phyloP scores from a whole-genome alignment of 2,113 vertebrate species.

The Hippoglossus stenolepis region DNA sequence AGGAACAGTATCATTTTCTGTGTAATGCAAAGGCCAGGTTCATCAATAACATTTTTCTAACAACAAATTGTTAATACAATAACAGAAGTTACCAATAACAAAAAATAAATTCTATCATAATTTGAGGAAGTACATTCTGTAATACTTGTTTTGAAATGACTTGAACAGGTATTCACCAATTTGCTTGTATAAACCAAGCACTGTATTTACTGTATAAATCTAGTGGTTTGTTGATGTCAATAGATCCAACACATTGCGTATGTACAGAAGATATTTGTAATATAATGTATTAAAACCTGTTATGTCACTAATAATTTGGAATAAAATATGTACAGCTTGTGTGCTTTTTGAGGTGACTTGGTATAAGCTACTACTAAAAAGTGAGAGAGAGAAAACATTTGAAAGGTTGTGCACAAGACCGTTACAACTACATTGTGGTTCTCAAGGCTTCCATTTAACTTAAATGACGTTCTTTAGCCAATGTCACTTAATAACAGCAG shows the following conservation, averaged over 20 bases:
- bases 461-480: too few species aligned
- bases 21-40: constrained; percentile 36
- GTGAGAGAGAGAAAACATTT: too few species aligned
- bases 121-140: not conserved
- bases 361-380: not conserved
- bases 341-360: not conserved
- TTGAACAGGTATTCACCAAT: constrained; percentile 58
- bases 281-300: constrained; percentile 78
- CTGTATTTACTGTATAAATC: constrained; percentile 86
- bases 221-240: constrained; percentile 72
- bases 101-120: not conserved
- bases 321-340: constrained; percentile 79
- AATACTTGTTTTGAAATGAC: constrained; percentile 53
- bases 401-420: too few species aligned
- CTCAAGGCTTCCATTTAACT: too few species aligned
- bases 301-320: constrained; percentile 70
- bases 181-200: constrained; percentile 77
- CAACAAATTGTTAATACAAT: not conserved
- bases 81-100: not conserved
- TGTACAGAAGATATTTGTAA: constrained; percentile 85
- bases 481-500: too few species aligned
- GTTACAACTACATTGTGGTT: too few species aligned
- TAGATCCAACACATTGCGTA: constrained; percentile 70
- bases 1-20: constrained; percentile 41
- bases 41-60: constrained; percentile 2